phyloP scores from a whole-genome alignment of 2,888 invertebrate genomes.

The Urechis unicinctus region DNA sequence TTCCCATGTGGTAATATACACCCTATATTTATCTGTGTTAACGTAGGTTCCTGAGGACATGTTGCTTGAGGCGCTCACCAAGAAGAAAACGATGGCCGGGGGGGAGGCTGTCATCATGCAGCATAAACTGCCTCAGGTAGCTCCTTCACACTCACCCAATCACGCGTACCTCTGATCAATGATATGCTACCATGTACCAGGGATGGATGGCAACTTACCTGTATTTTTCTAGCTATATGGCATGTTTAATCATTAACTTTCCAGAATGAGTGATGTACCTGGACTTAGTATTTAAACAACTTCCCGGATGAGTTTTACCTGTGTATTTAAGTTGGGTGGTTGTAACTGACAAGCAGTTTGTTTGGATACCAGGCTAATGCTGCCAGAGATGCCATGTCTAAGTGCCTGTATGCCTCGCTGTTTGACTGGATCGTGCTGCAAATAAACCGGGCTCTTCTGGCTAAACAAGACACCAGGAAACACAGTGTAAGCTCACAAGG shows the following conservation, averaged over 20 bases:
- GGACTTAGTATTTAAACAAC: neutral
- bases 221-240: too few species aligned
- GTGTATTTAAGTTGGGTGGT: too few species aligned
- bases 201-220: too few species aligned
- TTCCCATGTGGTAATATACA: too few species aligned
- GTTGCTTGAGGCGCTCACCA: constrained; percentile 76
- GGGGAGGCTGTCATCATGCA: constrained; percentile 75
- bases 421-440: constrained; percentile 98
- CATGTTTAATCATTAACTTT: too few species aligned
- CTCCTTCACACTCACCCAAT: constrained; percentile 12
- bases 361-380: constrained; percentile 44
- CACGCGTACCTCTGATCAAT: neutral
- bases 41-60: constrained; percentile 67
- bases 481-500: constrained; percentile 58
- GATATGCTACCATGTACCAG: neutral
- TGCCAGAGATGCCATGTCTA: constrained; percentile 88
- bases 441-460: constrained; percentile 86
- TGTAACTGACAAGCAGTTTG: too few species aligned
- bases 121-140: constrained; percentile 66
- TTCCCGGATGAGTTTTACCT: too few species aligned
- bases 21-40: too few species aligned
- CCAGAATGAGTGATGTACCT: neutral
- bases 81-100: constrained; percentile 43
- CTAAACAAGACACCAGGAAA: constrained; percentile 74
- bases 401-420: constrained; percentile 89